phyloP scores from a whole-genome alignment of 2,113 vertebrate species.

The Nycticryphes semicollaris region DNA sequence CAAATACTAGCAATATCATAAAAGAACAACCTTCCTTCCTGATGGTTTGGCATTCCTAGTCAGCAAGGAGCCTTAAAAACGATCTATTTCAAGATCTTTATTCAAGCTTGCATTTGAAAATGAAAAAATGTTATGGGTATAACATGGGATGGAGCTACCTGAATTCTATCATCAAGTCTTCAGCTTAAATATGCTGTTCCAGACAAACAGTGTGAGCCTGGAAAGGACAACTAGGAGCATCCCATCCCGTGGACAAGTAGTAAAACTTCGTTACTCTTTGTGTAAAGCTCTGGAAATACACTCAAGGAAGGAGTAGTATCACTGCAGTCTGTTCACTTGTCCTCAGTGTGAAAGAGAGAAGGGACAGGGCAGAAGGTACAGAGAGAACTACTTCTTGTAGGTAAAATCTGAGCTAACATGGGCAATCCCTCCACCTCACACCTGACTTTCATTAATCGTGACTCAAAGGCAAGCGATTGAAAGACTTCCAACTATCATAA shows the following conservation, averaged over 20 bases:
- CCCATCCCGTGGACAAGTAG: not conserved
- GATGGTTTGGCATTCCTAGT: not conserved
- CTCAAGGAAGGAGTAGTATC: not conserved
- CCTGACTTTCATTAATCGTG: not conserved
- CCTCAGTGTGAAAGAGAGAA: not conserved
- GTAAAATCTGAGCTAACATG: not conserved
- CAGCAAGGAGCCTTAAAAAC: not conserved
- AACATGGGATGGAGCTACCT: not conserved
- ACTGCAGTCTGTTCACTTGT: not conserved
- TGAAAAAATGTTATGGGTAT: not conserved
- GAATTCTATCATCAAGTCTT: not conserved
- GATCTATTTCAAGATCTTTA: not conserved
- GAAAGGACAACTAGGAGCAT: not conserved
- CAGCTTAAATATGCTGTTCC: not conserved
- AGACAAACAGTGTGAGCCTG: not conserved
- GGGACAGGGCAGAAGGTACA: not conserved
- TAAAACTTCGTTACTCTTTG: not conserved
- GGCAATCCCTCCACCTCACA: not conserved
- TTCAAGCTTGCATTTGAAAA: not conserved
- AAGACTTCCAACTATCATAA: not conserved
- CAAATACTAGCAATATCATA: not conserved
- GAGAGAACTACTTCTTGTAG: not conserved
- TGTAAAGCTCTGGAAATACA: not conserved
- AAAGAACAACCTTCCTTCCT: not conserved
- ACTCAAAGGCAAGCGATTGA: not conserved